Evolutionary conservation across 1,140 invertebrate genomes (phyloP).

Genomic region (Zaprionus vittiger): DNA sequence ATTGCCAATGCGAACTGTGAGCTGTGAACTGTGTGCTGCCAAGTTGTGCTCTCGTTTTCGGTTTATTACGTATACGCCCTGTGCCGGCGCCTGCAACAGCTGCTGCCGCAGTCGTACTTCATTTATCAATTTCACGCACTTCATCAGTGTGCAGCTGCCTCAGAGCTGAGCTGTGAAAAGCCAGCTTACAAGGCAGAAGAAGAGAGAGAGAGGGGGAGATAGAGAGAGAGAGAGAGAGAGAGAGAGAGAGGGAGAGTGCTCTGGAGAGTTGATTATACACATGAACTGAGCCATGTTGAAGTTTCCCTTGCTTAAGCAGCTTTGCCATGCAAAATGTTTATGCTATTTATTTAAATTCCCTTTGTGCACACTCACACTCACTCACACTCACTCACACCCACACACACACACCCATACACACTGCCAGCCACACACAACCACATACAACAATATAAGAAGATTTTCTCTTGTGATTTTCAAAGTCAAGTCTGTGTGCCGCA

Average conservation of each 20-base stretch:
- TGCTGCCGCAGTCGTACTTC: constrained; percentile 18
- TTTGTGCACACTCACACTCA: constrained; percentile 20
- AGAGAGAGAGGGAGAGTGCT: background rate
- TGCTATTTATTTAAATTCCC: constrained; percentile 79
- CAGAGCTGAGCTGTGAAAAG: constrained; percentile 5
- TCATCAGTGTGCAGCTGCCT: constrained; percentile 46
- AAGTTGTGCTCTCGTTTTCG: background rate
- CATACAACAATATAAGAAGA: constrained; percentile 60
- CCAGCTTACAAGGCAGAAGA: background rate
- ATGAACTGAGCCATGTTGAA: constrained; percentile 44
- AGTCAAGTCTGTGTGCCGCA: constrained; percentile 37
- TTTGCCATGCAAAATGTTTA: constrained; percentile 56
- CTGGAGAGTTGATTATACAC: constrained; percentile 61
- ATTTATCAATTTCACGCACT: constrained; percentile 66
- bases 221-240: background rate
- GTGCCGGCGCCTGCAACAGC: constrained; percentile 7
- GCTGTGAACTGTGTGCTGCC: background rate
- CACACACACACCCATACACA: constrained; percentile 9
- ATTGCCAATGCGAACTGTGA: background rate
- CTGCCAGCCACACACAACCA: constrained; percentile 26
- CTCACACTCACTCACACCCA: constrained; percentile 13
- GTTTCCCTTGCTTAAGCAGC: constrained; percentile 27
- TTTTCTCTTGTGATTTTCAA: constrained; percentile 61
- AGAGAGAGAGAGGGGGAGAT: background rate
- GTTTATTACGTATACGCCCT: constrained; percentile 19